Percentiles rank a stretch among this genome's conserved stretches.
Conservation (phyloP, 2,113 vertebrate genomes). For the Pungitius pungitius region DNA sequence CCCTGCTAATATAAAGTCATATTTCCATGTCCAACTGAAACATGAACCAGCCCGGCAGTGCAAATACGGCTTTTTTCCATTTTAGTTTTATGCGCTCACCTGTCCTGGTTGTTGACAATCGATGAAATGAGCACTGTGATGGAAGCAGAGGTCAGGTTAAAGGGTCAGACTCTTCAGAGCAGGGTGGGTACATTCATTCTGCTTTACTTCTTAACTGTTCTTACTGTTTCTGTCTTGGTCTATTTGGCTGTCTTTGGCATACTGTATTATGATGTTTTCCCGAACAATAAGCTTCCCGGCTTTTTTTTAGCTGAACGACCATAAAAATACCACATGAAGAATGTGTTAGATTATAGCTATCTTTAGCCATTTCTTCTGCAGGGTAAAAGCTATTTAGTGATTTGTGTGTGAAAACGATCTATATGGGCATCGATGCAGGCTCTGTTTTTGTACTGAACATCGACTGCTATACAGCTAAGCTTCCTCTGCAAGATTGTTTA, state of each 20-base stretch:
- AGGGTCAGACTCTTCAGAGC: slow-evolving; percentile 60
- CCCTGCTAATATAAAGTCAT: slow-evolving; percentile 34
- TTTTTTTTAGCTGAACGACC: slow-evolving; percentile 57
- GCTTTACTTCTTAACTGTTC: slow-evolving; percentile 62
- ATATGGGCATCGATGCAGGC: slow-evolving; percentile 18
- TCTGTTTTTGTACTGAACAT: slow-evolving; percentile 23
- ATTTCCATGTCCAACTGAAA: slow-evolving; percentile 34
- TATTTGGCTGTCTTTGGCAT: slow-evolving; percentile 45
- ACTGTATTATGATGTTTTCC: slow-evolving; percentile 44
- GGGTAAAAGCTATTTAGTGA: slow-evolving; percentile 47
- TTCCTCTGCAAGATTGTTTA: slow-evolving; percentile 4
- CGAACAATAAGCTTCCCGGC: slow-evolving; percentile 48
- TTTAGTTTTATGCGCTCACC: slow-evolving; percentile 47
- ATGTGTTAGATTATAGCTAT: slow-evolving; percentile 41
- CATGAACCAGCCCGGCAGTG: slow-evolving; percentile 16
- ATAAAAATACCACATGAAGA: slow-evolving; percentile 32
- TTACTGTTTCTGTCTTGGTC: slow-evolving; percentile 54
- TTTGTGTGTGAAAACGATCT: slow-evolving; percentile 35
- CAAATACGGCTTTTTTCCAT: slow-evolving; percentile 30
- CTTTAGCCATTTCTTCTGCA: slow-evolving; percentile 48
- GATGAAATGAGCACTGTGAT: slow-evolving; percentile 48
- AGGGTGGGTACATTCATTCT: slow-evolving; percentile 42
- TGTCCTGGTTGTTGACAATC: slow-evolving; percentile 69
- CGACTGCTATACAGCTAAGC: not conserved
- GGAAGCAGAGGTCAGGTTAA: slow-evolving; percentile 74